These are phyloP conservation scores for Tricholaema leucomelas DNA, from an alignment of 2,113 vertebrate genomes.

Conservation along the genomic window DNA sequence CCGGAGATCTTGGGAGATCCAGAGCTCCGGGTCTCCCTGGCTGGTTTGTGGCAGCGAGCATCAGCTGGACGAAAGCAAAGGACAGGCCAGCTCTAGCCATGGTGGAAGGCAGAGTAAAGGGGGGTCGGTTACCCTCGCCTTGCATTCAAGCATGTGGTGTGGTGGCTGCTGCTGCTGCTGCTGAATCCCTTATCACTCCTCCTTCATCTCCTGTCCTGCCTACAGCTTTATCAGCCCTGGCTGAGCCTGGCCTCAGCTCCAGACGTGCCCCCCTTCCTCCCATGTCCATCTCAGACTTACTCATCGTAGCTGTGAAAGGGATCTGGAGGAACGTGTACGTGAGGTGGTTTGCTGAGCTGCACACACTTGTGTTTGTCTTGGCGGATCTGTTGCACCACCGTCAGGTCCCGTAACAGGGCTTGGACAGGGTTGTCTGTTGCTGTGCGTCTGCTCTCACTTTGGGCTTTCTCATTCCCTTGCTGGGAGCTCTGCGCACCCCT, in stretches of 20 bases:
- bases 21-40: not conserved
- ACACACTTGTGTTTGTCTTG: not conserved
- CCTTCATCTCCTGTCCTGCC: not conserved
- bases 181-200: not conserved
- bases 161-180: not conserved
- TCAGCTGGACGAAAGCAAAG: not conserved
- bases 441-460: not conserved
- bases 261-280: not conserved
- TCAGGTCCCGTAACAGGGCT: not conserved
- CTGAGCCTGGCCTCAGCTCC: not conserved
- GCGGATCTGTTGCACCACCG: not conserved
- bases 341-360: not conserved
- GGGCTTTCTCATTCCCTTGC: not conserved
- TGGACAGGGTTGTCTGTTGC: rapidly evolving
- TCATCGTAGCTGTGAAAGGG: not conserved
- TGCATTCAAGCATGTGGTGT: not conserved
- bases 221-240: not conserved
- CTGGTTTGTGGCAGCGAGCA: not conserved
- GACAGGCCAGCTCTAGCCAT: not conserved
- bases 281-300: not conserved
- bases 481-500: not conserved
- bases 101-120: not conserved
- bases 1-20: not conserved
- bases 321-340: not conserved
- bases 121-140: not conserved